phyloP scores from a whole-genome alignment of 2,797 vertebrate species.

The Takifugu ocellatus region DNA sequence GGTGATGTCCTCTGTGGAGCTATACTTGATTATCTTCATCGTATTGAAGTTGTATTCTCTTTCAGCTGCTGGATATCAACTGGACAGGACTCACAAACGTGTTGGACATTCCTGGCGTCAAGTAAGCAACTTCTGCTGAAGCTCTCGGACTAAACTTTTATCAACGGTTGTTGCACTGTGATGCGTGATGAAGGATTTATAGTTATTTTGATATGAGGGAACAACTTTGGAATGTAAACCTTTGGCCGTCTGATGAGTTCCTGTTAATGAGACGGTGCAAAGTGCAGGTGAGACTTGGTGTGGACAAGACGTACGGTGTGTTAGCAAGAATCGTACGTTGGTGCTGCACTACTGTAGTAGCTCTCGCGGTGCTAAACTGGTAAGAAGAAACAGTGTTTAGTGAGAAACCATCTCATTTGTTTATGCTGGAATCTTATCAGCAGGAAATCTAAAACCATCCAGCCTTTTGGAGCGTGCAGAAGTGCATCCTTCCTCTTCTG shows the following conservation, averaged over 20 bases:
- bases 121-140: constrained; percentile 77
- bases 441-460: background rate
- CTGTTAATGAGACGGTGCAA: too few relatives aligned
- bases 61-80: constrained; percentile 91
- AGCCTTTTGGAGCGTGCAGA: background rate
- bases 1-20: too few relatives aligned
- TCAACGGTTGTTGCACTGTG: background rate
- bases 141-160: background rate
- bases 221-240: background rate
- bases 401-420: background rate
- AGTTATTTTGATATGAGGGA: background rate
- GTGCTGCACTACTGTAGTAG: too few relatives aligned
- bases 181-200: background rate
- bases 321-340: too few relatives aligned
- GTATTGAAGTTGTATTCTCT: constrained; percentile 12
- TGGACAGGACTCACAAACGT: constrained; percentile 98
- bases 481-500: background rate
- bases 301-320: background rate
- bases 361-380: too few relatives aligned
- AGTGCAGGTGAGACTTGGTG: too few relatives aligned
- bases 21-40: too few relatives aligned
- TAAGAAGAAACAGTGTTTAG: background rate
- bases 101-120: constrained; percentile 92
- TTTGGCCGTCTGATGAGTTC: background rate
- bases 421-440: background rate